These are phyloP conservation scores for Pheosia gnoma DNA, from an alignment of 2,888 invertebrate species.

Conservation along the genomic window DNA sequence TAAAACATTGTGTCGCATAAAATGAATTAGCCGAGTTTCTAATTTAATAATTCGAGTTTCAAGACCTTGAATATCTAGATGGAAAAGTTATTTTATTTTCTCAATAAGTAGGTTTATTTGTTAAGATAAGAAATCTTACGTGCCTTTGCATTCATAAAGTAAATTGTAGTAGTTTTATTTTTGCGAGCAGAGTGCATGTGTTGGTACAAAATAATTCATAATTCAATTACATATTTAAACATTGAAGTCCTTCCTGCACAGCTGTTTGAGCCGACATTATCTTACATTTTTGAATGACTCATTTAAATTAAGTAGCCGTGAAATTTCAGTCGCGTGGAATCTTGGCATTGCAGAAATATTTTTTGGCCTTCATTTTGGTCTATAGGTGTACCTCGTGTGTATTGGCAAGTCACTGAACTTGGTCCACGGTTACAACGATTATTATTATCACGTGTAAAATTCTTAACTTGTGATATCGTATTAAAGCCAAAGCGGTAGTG, in stretches of 20 bases:
- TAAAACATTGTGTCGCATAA: conserved; percentile 15
- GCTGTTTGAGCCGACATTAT: no score
- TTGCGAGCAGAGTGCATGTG: no score
- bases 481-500: not conserved
- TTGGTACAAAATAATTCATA: no score
- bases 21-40: conserved; percentile 33
- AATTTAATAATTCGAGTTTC: conserved; percentile 8
- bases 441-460: not conserved
- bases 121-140: conserved; percentile 7
- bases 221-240: no score
- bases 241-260: no score
- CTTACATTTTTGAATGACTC: no score
- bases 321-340: no score
- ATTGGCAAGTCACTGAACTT: not conserved
- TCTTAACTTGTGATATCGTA: not conserved
- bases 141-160: no score
- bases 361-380: no score
- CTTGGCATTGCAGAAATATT: no score
- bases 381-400: not conserved
- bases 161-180: no score
- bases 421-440: not conserved
- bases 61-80: conserved; percentile 1
- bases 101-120: conserved; percentile 8
- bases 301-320: no score
- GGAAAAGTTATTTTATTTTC: not conserved